Evolutionary conservation across 2,797 vertebrate species (phyloP).

Genomic region (Poeciliopsis paucimaculata): DNA sequence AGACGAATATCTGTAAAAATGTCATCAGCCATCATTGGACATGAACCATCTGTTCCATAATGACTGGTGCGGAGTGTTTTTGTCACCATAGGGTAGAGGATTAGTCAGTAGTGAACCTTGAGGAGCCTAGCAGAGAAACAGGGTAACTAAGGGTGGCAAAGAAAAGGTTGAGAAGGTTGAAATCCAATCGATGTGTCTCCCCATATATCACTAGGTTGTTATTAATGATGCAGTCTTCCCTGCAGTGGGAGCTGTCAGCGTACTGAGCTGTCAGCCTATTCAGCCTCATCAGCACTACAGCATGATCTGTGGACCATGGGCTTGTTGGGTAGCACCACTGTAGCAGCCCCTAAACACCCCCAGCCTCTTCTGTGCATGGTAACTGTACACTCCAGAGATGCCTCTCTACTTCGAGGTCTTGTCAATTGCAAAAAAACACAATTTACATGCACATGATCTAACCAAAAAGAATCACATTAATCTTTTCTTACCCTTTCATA

Average conservation of each 20-base stretch:
- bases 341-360: conserved; percentile 24
- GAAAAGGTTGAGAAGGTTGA: conserved; percentile 57
- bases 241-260: conserved; percentile 67
- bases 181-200: conserved; percentile 61
- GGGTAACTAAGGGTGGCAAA: conserved; percentile 42
- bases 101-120: conserved; percentile 16
- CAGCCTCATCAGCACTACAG: conserved; percentile 66
- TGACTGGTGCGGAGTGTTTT: conserved; percentile 2
- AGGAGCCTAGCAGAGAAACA: conserved; percentile 41
- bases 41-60: conserved; percentile 25
- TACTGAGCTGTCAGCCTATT: conserved; percentile 55
- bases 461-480: background rate
- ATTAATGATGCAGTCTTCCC: conserved; percentile 74
- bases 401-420: conserved; percentile 30
- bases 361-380: conserved; percentile 9
- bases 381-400: conserved; percentile 17
- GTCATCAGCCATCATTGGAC: conserved; percentile 30
- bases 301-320: conserved; percentile 65
- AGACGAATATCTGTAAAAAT: conserved; percentile 30
- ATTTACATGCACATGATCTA: background rate
- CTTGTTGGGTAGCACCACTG: conserved; percentile 40
- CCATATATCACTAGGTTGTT: conserved; percentile 68
- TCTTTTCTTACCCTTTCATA: background rate
- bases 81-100: conserved; percentile 22
- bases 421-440: conserved; percentile 1